Percentiles rank a stretch among this genome's conserved stretches.
Conservation (phyloP, 2,888 invertebrate genomes). For the Kryphioiulus occultus region DNA sequence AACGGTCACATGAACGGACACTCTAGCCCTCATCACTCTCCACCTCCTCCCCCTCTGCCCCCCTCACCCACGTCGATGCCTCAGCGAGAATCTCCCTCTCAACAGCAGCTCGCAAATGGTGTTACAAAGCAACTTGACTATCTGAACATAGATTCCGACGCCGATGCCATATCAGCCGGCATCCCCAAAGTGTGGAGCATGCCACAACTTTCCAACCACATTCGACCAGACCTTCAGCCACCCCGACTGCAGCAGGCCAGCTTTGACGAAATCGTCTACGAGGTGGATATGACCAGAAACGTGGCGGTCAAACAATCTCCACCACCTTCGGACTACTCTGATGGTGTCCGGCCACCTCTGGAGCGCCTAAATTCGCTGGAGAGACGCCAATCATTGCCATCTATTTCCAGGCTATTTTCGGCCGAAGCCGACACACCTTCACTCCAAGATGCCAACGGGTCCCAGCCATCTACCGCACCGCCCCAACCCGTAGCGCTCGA, state of each 20-base stretch:
- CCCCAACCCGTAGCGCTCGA: conserved; percentile 39
- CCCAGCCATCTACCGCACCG: conserved; percentile 59
- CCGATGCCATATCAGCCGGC: conserved; percentile 48
- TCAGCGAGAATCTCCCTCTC: conserved; percentile 1
- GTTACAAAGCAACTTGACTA: conserved; percentile 50
- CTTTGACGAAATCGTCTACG: conserved; percentile 81
- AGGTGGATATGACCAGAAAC: conserved; percentile 83
- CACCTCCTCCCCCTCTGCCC: conserved; percentile 33
- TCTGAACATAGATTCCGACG: conserved; percentile 52
- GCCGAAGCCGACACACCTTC: conserved; percentile 51
- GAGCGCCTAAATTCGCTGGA: conserved; percentile 51
- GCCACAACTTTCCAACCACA: conserved; percentile 68
- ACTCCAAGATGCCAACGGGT: conserved; percentile 37
- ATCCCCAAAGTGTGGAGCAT: conserved; percentile 73
- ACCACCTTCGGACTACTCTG: neutral
- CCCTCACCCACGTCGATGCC: conserved; percentile 34
- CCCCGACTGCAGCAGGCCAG: conserved; percentile 85
- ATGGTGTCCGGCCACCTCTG: conserved; percentile 26
- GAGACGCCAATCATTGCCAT: conserved; percentile 53
- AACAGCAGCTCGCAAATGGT: neutral
- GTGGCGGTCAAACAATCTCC: conserved; percentile 66
- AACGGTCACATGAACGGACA: conserved; percentile 50
- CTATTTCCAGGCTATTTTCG: conserved; percentile 51
- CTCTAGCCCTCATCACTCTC: conserved; percentile 34
- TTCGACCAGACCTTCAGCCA: conserved; percentile 73